A percentile compares a stretch with the other conserved stretches of the same genome.
Evolutionary conservation across 2,797 vertebrate species (phyloP).

Genomic region (Alosa sapidissima): DNA sequence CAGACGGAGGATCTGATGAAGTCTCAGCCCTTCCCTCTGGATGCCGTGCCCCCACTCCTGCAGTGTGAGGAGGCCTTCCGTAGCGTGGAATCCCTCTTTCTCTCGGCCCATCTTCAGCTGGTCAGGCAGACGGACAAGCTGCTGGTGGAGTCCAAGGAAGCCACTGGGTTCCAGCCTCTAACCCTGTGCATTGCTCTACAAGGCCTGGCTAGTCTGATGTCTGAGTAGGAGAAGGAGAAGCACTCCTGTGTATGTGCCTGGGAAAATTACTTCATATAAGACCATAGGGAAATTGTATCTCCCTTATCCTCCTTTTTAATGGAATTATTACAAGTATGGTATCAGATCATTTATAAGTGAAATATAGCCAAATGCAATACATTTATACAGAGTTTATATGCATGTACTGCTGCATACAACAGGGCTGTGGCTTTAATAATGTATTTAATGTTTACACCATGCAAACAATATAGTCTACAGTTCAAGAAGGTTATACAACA

Average conservation of each 20-base stretch:
- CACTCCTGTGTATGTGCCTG: background rate
- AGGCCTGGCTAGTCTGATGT: constrained; percentile 69
- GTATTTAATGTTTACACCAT: background rate
- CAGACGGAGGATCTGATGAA: constrained; percentile 70
- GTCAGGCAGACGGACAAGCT: constrained; percentile 64
- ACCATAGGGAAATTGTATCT: no score
- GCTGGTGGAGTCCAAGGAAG: constrained; percentile 57
- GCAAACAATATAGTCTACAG: background rate
- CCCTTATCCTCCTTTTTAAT: no score
- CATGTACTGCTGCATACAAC: background rate
- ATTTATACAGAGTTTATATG: background rate
- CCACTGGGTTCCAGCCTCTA: constrained; percentile 58
- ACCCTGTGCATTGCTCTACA: constrained; percentile 75
- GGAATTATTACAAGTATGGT: no score
- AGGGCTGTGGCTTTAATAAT: background rate
- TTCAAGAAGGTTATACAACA: background rate
- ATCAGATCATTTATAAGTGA: background rate
- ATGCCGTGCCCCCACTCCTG: constrained; percentile 63
- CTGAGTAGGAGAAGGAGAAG: background rate
- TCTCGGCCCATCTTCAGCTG: constrained; percentile 68
- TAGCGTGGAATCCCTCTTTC: constrained; percentile 73
- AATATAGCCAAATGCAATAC: background rate
- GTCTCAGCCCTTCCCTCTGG: constrained; percentile 57
- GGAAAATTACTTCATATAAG: background rate
- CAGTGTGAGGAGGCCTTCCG: constrained; percentile 68